Evolutionary conservation across 1,140 invertebrate species (phyloP), one percentile per base, ranked within the genome.

Genomic region (Rhizoglyphus robini): DNA sequence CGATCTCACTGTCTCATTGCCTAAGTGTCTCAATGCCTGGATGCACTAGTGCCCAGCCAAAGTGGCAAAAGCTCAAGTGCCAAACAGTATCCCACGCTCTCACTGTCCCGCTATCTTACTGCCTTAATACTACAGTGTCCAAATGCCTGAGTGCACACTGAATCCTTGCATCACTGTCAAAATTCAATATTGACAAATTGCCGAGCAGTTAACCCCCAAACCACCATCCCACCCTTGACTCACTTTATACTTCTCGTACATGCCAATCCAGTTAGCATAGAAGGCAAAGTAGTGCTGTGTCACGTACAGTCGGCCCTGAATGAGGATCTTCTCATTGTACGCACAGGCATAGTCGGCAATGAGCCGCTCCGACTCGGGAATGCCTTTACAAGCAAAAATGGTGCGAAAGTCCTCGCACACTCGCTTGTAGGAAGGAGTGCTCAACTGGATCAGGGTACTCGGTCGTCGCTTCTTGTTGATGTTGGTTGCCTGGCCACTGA

Each of bases 281-380:
- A 95, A 95, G 61, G 89, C 90, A 77, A 93, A 90, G 77, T 90
- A 90, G 73, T 91, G 89, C 73, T 87, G 84, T 48, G 90, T 91
- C 70, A 94, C 90, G 78, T 92, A 95, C 60, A 95, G 81, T 73
- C 90, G 86, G 47, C 90, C 90, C 77, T 93, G 90, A 11, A 93
- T 81, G n/a, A 93, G 77, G 69, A 93, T 90, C 74, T 93, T 89
- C 51, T 86, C 86, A 51, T 91, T 86, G 68, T 91, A 81, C 57
- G 90, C 90, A 78, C 90, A 95, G 11, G 88, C 90, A 79, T 88
- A 95, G 81, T 88, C 88, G 88, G 79, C 27, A 82, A 82, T 60
- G 3, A 60, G 36, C 29, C 13, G 27, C 29, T 60, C 58, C 23
- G 15, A 34, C 4, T 31, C 18, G 11, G 15, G 15, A 23, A 60